Conservation (phyloP, 2,888 invertebrate genomes). For the Oeneis ivallda region DNA sequence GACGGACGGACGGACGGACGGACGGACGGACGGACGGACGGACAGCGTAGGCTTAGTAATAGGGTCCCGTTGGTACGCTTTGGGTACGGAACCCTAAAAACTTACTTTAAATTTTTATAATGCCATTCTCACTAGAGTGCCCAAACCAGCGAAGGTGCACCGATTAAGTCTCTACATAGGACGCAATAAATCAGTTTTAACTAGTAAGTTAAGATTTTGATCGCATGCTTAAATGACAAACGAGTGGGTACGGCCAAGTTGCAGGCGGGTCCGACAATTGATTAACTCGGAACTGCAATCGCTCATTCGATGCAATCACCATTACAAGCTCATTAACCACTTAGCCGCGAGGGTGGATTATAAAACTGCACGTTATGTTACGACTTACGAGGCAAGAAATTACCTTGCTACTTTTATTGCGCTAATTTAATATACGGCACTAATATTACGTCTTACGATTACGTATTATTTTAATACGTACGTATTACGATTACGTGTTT, state of each 20-base stretch:
- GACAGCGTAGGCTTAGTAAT: too few relatives aligned
- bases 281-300: constrained; percentile 27
- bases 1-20: too few relatives aligned
- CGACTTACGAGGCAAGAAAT: neutral
- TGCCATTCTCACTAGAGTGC: too few relatives aligned
- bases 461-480: neutral
- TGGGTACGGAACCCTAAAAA: too few relatives aligned
- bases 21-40: too few relatives aligned
- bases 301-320: constrained; percentile 25
- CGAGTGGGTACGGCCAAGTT: constrained; percentile 1
- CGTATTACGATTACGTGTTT: too few relatives aligned
- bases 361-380: constrained; percentile 5
- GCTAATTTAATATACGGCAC: neutral
- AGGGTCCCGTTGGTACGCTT: too few relatives aligned
- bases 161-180: too few relatives aligned
- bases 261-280: constrained; percentile 15
- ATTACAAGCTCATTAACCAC: constrained; percentile 22
- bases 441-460: neutral
- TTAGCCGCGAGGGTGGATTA: constrained; percentile 14
- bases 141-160: too few relatives aligned
- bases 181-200: constrained; percentile 1
- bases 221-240: constrained; percentile 4
- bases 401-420: constrained; percentile 11
- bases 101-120: too few relatives aligned
- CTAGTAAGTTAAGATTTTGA: constrained; percentile 1